Evolutionary conservation across 1,140 invertebrate genomes (phyloP), one percentile per base, ranked within the genome.

Genomic region (Gryon sp.): DNA sequence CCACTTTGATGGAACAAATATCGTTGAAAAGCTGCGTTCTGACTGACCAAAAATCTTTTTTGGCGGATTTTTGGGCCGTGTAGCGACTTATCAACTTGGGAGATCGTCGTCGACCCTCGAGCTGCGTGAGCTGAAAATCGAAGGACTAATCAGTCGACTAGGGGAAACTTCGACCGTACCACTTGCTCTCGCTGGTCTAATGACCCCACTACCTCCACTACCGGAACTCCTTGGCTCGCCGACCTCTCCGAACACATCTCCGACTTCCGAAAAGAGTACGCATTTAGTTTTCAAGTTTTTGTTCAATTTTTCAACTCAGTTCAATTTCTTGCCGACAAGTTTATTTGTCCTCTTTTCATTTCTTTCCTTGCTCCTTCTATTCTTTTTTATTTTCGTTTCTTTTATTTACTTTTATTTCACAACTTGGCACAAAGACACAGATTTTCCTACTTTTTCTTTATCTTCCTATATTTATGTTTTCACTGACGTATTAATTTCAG

Each of bases 231-330:
- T 78, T 50, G 78, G 80, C 72, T 83, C 81, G 68, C 83, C 77
- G 83, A 84, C 79, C 55, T 80, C 78, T 78, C 80, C 74, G 76
- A 83, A 80, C 76, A 80, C 76, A 75, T 84, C 82, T 84, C 84
- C 84, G 73, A 84, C 82, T 69, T 84, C 82, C 78, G 81, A 83
- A 75, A 83, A 86, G 83, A 84, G 84, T 86, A 86, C 74, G 84
- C 79, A 76, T 72, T 66, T 74, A 28, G 43, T 57, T 70, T 75
- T 69, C n/a, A n/a, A 72, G 8, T 74, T 75, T 62, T 73, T 62
- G 26, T 41, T 68, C 46, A 9, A 24, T 32, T 66, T 62, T 65
- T 53, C 14, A 73, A 63, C 12, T 32, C 52, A 22, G 50, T 52
- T 55, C 30, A 26, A 11, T 68, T 59, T 11, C 6, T 41, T 28